Base-by-base conservation (phyloP, 2,797 vertebrate species). In the Spinus olivaceus region DNA sequence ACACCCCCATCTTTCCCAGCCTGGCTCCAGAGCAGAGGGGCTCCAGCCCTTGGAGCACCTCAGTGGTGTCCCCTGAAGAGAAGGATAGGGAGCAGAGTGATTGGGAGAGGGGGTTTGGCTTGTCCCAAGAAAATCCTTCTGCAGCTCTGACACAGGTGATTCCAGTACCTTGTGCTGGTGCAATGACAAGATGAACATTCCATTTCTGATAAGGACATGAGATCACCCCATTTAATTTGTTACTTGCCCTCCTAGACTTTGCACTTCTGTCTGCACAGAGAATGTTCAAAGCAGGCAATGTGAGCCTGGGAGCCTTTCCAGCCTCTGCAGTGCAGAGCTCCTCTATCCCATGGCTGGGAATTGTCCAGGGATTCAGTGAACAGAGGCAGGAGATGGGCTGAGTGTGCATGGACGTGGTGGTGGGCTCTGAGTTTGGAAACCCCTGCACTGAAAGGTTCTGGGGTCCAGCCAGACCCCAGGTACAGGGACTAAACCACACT, bases 211-310 rank as follows among this genome's bases (percentile, higher is more conserved):
- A 1, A 59, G 59, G n/a, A 25, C 2, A 2, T 9, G 41, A 69
- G 8, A 19, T 22, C 25, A 44, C 33, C 15, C 12, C 19, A 3
- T 53, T 82, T 27, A 6, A 54, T 61, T 51, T 47, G 21, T 28
- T 7, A 17, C 10, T 80, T 59, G 2, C 10, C 30, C 20, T 57
- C 47, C 67, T 24, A n/a, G 27, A 19, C 14, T 3, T 25, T 12
- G 22, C 16, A 1, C 16, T 22, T 41, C 10, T n/a, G 25, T 33
- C 12, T n/a, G 13, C 30, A 47, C 49, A 64, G 25, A 37, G 63
- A 19, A 24, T 16, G 41, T 49, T 61, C 1, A 1, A 39, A 81
- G 70, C 28, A 14, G 21, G 37, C 0, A 0, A 1, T 51, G 47
- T 2, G 13, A 87, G 10, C 25, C 25, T 14, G 2, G 22, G 24